Conservation (phyloP, 2,113 vertebrate species). For the Tychaedon coryphoeus region DNA sequence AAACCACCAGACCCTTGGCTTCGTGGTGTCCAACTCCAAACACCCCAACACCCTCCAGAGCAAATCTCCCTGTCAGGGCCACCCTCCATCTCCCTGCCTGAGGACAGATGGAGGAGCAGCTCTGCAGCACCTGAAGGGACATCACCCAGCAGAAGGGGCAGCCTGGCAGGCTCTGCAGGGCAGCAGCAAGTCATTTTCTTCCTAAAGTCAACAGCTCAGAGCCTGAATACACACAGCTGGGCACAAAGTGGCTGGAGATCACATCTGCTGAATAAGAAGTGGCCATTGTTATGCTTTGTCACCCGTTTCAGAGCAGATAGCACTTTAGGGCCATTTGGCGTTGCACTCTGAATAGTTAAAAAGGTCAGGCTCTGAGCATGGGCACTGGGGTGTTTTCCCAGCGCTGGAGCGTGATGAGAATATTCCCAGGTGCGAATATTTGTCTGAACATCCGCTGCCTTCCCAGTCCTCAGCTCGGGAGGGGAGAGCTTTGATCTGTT, state of each 20-base stretch:
- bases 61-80: not conserved
- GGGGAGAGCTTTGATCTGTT: not conserved
- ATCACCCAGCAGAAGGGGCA: not conserved
- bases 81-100: not conserved
- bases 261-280: slow-evolving; percentile 56
- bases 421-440: slow-evolving; percentile 42
- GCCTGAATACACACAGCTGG: slow-evolving; percentile 61
- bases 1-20: not conserved
- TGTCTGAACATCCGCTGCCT: slow-evolving; percentile 5
- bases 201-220: slow-evolving; percentile 42
- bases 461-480: not conserved
- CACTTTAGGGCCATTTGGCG: slow-evolving; percentile 55
- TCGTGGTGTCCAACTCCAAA: not conserved
- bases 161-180: not conserved
- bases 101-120: not conserved
- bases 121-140: not conserved
- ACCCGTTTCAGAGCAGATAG: slow-evolving; percentile 28
- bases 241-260: slow-evolving; percentile 15
- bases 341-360: slow-evolving; percentile 43
- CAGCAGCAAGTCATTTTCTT: not conserved
- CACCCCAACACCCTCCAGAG: not conserved
- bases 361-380: slow-evolving; percentile 43
- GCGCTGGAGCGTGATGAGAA: slow-evolving; percentile 4
- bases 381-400: slow-evolving; percentile 23
- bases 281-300: slow-evolving; percentile 60